Evolutionary conservation across 2,888 invertebrate species (phyloP), one percentile per base, ranked within the genome.

Genomic region (Tetrapedia diversipes): DNA sequence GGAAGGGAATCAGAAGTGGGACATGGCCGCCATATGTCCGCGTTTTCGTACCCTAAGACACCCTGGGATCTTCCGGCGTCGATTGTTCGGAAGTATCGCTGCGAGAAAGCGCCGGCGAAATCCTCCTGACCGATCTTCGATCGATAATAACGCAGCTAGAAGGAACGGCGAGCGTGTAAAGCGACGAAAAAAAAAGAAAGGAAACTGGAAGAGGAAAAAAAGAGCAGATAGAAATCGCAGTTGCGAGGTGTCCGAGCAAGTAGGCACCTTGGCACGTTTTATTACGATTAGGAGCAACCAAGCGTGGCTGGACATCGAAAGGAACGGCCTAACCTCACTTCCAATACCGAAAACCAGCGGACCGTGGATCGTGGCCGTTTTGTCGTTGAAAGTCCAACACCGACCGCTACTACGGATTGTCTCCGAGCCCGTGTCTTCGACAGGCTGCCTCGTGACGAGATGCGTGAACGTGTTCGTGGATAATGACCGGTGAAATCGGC

Each of bases 211-310:
- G 54, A 45, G 43, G 32, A n/a, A 27, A 51, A 34, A 41, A 56
- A 8, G 49, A n/a, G 43, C 8, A 85, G 89, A 88, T 89, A 89
- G 89, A 91, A 90, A 91, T 91, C 90, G 53, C 11, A 86, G 88
- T 84, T 88, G 85, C 85, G 86, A 88, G 88, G 87, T 86, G 88
- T 86, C 84, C 87, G 86, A 83, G 87, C 84, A 85, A 87, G 86
- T 86, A 84, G 37, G n/a, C 87, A 90, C 90, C 91, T 91, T 90
- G 90, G 90, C 90, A 90, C 90, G 89, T 90, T 90, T 84, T 90
- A 91, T 91, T 91, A 90, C 88, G 90, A 91, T 91, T 90, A 90
- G 89, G 85, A 84, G 88, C 91, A 89, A 86, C 87, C 87, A 89
- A 91, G 89, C 91, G 91, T 91, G 86, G 84, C 85, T 43, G 75